These are phyloP conservation scores for Argyrosomus japonicus DNA, from an alignment of 2,113 vertebrate species.

Conservation along the genomic window DNA sequence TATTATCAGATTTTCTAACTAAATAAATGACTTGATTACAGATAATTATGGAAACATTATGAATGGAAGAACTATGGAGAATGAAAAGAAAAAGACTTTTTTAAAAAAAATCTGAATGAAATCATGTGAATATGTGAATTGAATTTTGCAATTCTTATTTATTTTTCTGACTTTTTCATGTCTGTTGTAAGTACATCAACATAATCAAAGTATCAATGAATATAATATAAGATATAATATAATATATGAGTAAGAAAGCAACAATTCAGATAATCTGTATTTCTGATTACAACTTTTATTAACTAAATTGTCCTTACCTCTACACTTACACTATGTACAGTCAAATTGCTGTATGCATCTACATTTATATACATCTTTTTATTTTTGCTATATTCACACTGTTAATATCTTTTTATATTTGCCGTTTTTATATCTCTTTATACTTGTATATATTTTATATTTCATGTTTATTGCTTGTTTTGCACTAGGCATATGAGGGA, in stretches of 20 bases:
- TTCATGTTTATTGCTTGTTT: too few relatives aligned
- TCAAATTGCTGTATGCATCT: too few relatives aligned
- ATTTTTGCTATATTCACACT: too few relatives aligned
- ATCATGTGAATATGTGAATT: too few relatives aligned
- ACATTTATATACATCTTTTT: too few relatives aligned
- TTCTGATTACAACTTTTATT: background rate
- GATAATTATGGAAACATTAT: background rate
- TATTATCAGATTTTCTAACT: conserved; percentile 5
- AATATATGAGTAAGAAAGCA: background rate
- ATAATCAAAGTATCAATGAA: background rate
- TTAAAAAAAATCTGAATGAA: background rate
- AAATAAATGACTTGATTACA: background rate
- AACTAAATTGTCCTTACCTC: too few relatives aligned
- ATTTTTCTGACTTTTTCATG: background rate
- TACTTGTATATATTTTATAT: too few relatives aligned
- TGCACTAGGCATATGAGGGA: too few relatives aligned
- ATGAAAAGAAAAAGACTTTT: background rate
- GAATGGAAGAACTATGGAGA: background rate
- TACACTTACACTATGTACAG: too few relatives aligned
- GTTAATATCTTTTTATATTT: too few relatives aligned
- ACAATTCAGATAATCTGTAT: background rate
- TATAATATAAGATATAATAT: background rate
- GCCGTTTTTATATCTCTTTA: too few relatives aligned
- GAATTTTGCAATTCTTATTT: background rate
- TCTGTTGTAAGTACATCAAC: background rate